Conservation (phyloP, 2,797 vertebrate genomes). For the Lacerta agilis region DNA sequence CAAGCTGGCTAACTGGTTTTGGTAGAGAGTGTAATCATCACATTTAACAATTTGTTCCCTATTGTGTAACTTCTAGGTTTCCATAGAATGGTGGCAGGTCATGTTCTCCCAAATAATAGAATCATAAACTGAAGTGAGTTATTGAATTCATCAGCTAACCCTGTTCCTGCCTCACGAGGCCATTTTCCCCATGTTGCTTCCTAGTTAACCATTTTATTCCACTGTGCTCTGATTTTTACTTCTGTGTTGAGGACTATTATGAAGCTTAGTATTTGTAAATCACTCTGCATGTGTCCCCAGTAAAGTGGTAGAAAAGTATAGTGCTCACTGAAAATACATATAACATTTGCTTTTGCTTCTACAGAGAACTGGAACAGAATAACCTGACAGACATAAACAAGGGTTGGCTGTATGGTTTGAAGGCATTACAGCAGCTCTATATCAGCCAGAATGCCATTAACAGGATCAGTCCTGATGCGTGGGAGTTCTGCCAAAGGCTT, state of each 20-base stretch:
- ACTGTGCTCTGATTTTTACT: neutral
- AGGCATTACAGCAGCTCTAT: conserved; percentile 88
- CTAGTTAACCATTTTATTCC: neutral
- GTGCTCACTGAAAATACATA: conserved; percentile 38
- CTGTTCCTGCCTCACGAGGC: neutral
- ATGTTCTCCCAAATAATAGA: neutral
- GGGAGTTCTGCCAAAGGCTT: conserved; percentile 97
- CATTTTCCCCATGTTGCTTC: neutral
- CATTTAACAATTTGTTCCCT: neutral
- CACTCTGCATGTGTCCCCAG: neutral
- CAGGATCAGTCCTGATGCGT: conserved; percentile 92
- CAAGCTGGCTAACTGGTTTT: neutral
- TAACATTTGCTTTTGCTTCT: conserved; percentile 61
- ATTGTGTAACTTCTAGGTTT: neutral
- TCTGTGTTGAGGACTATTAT: neutral
- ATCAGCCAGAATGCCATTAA: conserved; percentile 91
- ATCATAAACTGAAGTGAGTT: neutral
- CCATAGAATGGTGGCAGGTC: neutral
- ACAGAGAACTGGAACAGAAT: conserved; percentile 94
- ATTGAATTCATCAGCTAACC: neutral
- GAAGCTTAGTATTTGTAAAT: neutral
- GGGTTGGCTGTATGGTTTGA: conserved; percentile 95
- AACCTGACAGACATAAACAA: conserved; percentile 97
- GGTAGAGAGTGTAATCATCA: neutral
- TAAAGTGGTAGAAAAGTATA: conserved; percentile 19